Conservation (phyloP, 2,888 invertebrate species). For the Lithosia quadra region DNA sequence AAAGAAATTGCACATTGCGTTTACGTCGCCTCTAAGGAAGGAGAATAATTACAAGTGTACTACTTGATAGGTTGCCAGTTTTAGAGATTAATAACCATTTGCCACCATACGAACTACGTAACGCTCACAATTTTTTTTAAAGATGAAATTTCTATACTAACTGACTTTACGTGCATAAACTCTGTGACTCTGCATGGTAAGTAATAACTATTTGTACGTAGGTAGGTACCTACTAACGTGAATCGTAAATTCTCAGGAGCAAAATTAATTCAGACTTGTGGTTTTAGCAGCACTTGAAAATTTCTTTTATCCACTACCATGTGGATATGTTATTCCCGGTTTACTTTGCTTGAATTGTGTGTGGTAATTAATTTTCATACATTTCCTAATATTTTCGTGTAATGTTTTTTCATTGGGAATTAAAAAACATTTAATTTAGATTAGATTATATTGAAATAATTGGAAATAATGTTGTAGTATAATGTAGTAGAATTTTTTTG, state of each 20-base stretch:
- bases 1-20: neutral
- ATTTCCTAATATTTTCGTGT: neutral
- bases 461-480: too few species aligned
- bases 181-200: slow-evolving; percentile 24
- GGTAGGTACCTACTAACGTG: neutral
- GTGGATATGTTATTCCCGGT: neutral
- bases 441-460: too few species aligned
- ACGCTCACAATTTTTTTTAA: too few species aligned
- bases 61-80: neutral
- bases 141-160: too few species aligned
- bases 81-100: neutral
- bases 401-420: neutral
- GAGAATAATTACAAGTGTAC: neutral
- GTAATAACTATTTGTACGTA: slow-evolving; percentile 19
- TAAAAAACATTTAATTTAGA: too few species aligned
- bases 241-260: slow-evolving; percentile 74
- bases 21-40: neutral
- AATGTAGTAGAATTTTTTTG: too few species aligned
- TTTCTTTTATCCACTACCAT: slow-evolving; percentile 55
- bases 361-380: neutral
- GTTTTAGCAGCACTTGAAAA: slow-evolving; percentile 61
- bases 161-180: neutral
- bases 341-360: neutral
- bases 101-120: too few species aligned
- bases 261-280: slow-evolving; percentile 75